Evolutionary conservation across 2,113 vertebrate species (phyloP).

Genomic region (Synchiropus splendidus): DNA sequence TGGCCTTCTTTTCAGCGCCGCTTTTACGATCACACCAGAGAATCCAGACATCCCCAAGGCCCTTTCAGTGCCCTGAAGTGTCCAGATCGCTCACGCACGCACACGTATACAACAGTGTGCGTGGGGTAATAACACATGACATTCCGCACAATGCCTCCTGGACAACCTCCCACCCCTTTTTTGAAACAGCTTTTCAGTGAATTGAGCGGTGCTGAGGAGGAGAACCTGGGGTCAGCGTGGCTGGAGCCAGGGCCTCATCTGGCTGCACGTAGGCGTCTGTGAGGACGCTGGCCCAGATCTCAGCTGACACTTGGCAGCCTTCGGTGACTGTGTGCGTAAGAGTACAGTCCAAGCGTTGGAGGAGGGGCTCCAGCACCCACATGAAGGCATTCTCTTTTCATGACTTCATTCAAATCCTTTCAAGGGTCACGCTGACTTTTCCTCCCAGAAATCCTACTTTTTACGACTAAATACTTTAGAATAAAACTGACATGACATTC

Average conservation of each 20-base stretch:
- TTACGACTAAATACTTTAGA: no score
- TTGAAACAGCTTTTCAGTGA: slow-evolving; percentile 21
- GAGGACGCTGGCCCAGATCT: slow-evolving; percentile 44
- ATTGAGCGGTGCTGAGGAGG: slow-evolving; percentile 30
- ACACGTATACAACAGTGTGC: slow-evolving; percentile 3
- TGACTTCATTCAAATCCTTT: not conserved
- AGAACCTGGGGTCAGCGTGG: slow-evolving; percentile 45
- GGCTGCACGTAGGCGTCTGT: slow-evolving; percentile 29
- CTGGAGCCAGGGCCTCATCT: slow-evolving; percentile 50
- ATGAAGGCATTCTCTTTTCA: slow-evolving; percentile 6
- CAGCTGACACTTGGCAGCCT: slow-evolving; percentile 51
- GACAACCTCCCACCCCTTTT: slow-evolving; percentile 18
- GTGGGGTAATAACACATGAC: slow-evolving; percentile 41
- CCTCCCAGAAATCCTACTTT: no score
- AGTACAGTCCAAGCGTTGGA: slow-evolving; percentile 18
- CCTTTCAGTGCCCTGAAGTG: slow-evolving; percentile 20
- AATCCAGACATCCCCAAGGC: slow-evolving; percentile 16
- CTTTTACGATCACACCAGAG: slow-evolving; percentile 23
- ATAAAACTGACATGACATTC: no score
- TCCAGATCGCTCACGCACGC: slow-evolving; percentile 3
- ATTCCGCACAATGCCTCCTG: slow-evolving; percentile 40
- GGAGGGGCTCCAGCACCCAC: slow-evolving; percentile 15
- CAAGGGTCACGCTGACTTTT: no score
- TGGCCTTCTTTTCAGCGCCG: slow-evolving; percentile 20
- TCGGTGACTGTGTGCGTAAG: slow-evolving; percentile 29